These are phyloP conservation scores for Gymnothorax reevesii DNA, from an alignment of 2,797 vertebrate species.

Conservation along the genomic window DNA sequence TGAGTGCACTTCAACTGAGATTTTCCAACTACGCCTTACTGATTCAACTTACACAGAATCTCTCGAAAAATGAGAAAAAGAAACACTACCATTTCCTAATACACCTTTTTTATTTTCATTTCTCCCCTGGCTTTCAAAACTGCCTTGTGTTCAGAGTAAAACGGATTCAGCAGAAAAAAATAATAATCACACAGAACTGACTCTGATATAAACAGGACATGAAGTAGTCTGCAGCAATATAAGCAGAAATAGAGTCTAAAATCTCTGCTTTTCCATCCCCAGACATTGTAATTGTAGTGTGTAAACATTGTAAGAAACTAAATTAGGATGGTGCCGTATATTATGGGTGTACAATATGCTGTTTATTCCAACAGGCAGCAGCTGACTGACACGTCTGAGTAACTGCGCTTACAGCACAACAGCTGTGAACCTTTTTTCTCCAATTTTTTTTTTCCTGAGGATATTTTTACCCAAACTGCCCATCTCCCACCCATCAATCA, in stretches of 20 bases:
- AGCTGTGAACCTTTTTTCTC: not conserved
- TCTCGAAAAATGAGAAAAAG: not conserved
- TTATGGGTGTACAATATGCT: not conserved
- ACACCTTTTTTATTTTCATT: not conserved
- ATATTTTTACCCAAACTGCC: constrained; percentile 19
- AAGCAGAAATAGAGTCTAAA: not conserved
- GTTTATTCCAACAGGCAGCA: not conserved
- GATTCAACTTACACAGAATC: not conserved
- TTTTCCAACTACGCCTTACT: not conserved
- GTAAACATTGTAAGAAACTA: not conserved
- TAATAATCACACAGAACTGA: not conserved
- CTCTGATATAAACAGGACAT: not conserved
- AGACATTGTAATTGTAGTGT: not conserved
- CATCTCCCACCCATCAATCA: constrained; percentile 51
- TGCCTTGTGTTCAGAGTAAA: not conserved
- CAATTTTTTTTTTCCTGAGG: not conserved
- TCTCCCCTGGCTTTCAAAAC: not conserved
- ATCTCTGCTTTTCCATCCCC: not conserved
- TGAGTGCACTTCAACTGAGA: not conserved
- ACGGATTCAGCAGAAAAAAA: not conserved
- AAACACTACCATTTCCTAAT: not conserved
- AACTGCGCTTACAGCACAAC: not conserved
- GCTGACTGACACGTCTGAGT: not conserved
- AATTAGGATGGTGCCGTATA: not conserved
- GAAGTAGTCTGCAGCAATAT: not conserved